Evolutionary conservation across 2,113 vertebrate genomes (phyloP).

Genomic region (Plectropomus leopardus): DNA sequence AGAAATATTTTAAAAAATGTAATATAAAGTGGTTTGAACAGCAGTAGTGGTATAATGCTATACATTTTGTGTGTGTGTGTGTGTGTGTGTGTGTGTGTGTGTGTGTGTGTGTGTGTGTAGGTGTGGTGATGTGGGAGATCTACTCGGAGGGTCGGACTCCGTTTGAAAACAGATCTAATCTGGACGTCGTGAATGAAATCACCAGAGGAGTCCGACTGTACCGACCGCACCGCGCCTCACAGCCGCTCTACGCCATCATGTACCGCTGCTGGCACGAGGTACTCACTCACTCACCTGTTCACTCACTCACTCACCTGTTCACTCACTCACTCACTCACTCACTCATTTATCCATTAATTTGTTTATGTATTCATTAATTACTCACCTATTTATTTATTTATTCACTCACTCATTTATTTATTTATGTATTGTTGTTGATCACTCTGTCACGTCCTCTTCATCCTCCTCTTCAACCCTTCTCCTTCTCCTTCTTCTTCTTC

Average conservation of each 20-base stretch:
- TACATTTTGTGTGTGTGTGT: not conserved
- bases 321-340: not conserved
- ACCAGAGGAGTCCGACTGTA: slow-evolving; percentile 89
- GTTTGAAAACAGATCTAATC: slow-evolving; percentile 88
- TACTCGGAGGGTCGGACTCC: slow-evolving; percentile 91
- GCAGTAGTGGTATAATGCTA: too few relatives aligned
- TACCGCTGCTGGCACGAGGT: slow-evolving; percentile 95
- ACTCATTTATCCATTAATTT: not conserved
- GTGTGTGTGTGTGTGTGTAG: too few relatives aligned
- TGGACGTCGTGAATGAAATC: slow-evolving; percentile 88
- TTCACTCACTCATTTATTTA: not conserved
- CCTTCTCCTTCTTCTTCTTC: not conserved
- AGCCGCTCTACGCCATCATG: slow-evolving; percentile 88
- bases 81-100: not conserved
- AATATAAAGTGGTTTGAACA: too few relatives aligned
- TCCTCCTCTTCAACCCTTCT: not conserved
- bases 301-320: not conserved
- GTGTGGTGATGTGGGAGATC: slow-evolving; percentile 95
- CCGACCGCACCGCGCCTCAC: slow-evolving; percentile 85
- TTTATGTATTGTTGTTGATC: too few relatives aligned
- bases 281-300: not conserved
- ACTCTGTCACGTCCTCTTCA: too few relatives aligned
- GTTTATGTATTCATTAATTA: not conserved
- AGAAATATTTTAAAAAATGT: too few relatives aligned
- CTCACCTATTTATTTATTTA: not conserved